These are phyloP conservation scores for Anguilla marmorata DNA, from an alignment of 2,797 vertebrate species.

Conservation along the genomic window DNA sequence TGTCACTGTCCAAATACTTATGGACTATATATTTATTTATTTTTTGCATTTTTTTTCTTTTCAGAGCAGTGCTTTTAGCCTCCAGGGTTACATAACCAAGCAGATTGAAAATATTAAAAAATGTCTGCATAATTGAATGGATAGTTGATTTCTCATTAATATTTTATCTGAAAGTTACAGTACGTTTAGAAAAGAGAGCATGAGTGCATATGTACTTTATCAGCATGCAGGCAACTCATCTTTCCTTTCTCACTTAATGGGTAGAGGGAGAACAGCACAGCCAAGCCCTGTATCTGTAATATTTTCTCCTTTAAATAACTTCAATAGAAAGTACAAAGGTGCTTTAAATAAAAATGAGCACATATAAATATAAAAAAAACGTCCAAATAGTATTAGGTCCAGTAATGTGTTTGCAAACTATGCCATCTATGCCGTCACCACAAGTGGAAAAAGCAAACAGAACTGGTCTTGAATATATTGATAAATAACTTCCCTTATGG, in stretches of 20 bases:
- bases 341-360: slow-evolving; percentile 1
- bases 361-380: not conserved
- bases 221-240: not conserved
- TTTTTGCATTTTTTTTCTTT: no score
- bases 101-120: slow-evolving; percentile 3
- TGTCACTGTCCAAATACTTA: no score
- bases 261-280: not conserved
- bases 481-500: not conserved
- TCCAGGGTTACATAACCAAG: slow-evolving; percentile 12
- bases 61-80: not conserved
- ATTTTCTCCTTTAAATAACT: not conserved
- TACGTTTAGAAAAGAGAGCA: not conserved
- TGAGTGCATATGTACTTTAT: slow-evolving; percentile 13
- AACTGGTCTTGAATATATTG: slow-evolving; percentile 6
- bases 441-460: not conserved
- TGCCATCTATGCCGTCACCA: slow-evolving; percentile 11
- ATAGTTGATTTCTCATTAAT: slow-evolving; percentile 15
- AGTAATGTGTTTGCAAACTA: not conserved
- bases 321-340: not conserved
- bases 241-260: not conserved
- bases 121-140: slow-evolving; percentile 12
- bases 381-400: not conserved
- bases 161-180: slow-evolving; percentile 16
- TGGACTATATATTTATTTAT: no score
- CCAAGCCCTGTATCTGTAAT: slow-evolving; percentile 2